Base-by-base conservation (phyloP, 2,888 invertebrate species). In the Monopis laevigella region DNA sequence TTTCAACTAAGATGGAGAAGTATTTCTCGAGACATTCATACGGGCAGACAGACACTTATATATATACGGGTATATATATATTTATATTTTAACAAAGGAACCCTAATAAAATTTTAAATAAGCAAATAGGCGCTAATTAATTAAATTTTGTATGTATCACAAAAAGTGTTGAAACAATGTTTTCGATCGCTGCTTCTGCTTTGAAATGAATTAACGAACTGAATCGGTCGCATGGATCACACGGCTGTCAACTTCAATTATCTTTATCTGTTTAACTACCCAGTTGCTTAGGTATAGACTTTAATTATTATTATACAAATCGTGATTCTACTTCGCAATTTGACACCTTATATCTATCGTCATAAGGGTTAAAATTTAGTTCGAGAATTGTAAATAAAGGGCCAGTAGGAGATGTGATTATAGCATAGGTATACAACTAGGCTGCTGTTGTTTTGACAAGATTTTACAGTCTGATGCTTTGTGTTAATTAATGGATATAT, bases 171-270 rank as follows among this genome's bases (percentile, higher is more conserved):
- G 27, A 26, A 16, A 29, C 36, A 21, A 27, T 19, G 29, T 40
- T 40, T 29, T 18, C 36, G 36, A 36, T 36, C 4, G 16, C 29
- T 40, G 16, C 13, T 14, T 16, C 14, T n/a, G 17, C 27, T 28
- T 17, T 40, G 28, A 40, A 29, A 40, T 8, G 39, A 18, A 34
- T 14, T 30, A 26, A 27, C 41, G 35, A 42, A 42, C 36, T 36
- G 18, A 28, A 41, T 12, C 19, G 28, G 16, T 18, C 32, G 34
- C 28, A 40, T 17, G 39, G 58, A 60, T 65, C 63, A 61, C 59
- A 63, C 63, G 64, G 50, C 55, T 60, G 70, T 70, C 70, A 49
- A 49, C 50, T 57, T 50, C 52, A 48, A 66, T 71, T 62, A 63
- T 52, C 51, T 51, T 51, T 49, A 56, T 56, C 56, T 53, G 58